A percentile compares a stretch with the other conserved stretches of the same genome.
These are phyloP conservation scores for Cherax quadricarinatus DNA, from an alignment of 1,140 invertebrate species.

Conservation along the genomic window DNA sequence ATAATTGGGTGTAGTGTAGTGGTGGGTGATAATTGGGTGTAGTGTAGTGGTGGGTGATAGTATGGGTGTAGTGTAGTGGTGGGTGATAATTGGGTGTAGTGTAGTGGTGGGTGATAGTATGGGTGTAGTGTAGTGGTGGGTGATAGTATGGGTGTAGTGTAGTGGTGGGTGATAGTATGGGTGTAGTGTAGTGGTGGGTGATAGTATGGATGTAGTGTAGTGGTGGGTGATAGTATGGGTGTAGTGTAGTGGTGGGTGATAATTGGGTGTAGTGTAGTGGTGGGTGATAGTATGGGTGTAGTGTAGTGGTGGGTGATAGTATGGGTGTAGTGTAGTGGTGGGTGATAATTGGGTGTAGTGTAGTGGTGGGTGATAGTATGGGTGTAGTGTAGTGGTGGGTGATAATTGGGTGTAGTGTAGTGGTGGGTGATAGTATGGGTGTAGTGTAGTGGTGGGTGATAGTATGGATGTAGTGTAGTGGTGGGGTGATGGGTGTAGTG, in stretches of 20 bases:
- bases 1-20: no score
- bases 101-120: no score
- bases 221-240: neutral
- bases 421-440: neutral
- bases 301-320: neutral
- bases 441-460: neutral
- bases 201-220: neutral
- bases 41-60: no score
- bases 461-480: neutral
- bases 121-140: no score
- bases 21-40: no score
- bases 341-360: neutral
- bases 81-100: no score
- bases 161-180: no score
- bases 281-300: neutral
- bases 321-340: neutral
- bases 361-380: neutral
- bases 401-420: neutral
- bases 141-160: no score
- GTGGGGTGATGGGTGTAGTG: neutral
- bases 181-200: no score
- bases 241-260: neutral
- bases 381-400: no score
- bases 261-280: neutral
- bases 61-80: no score